Conservation (phyloP, 1,140 invertebrate genomes). For the Gonioctena quinquepunctata region DNA sequence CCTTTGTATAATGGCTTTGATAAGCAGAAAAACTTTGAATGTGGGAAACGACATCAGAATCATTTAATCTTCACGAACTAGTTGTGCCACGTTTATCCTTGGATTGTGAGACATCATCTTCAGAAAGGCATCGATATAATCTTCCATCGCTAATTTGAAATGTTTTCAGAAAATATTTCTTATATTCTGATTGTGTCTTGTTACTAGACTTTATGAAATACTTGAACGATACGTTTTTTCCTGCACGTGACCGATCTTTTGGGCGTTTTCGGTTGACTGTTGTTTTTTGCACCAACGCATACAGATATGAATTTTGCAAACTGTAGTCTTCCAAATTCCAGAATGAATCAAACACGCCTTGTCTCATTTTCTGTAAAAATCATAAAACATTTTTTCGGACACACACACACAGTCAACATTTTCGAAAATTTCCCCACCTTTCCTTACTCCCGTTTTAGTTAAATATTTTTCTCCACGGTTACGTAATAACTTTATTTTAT, state of each 20-base stretch:
- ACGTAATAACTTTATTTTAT: background rate
- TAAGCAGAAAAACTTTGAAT: slow-evolving; percentile 29
- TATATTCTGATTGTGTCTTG: background rate
- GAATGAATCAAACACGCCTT: background rate
- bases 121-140: slow-evolving; percentile 7
- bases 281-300: background rate
- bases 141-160: slow-evolving; percentile 21
- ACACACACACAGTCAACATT: too few relatives aligned
- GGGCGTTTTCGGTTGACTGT: background rate
- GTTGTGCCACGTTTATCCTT: slow-evolving; percentile 15
- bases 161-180: background rate
- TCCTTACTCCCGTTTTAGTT: background rate
- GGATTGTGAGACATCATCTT: background rate
- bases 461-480: background rate
- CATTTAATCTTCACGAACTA: slow-evolving; percentile 17
- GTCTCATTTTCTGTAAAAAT: too few relatives aligned
- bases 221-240: background rate
- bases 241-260: background rate
- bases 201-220: background rate
- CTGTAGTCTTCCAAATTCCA: background rate
- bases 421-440: too few relatives aligned
- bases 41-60: slow-evolving; percentile 20
- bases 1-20: slow-evolving; percentile 26
- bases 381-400: too few relatives aligned
- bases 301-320: background rate